These are phyloP conservation scores for Acrocephalus kingi DNA, from an alignment of 2,113 vertebrate genomes.

Conservation along the genomic window DNA sequence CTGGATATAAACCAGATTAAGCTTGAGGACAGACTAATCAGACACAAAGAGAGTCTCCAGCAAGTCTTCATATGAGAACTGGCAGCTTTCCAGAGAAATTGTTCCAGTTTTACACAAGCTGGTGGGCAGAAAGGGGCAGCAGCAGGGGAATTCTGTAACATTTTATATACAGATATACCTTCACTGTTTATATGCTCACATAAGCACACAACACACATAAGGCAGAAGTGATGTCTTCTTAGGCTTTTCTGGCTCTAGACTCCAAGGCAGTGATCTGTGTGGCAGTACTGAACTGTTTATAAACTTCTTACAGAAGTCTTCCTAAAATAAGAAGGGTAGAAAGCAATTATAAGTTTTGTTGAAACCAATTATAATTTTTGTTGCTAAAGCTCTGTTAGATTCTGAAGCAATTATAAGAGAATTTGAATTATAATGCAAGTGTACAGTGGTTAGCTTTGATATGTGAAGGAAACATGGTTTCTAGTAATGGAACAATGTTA, in stretches of 20 bases:
- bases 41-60: background rate
- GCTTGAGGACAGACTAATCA: background rate
- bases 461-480: background rate
- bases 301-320: background rate
- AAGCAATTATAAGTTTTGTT: slow-evolving; percentile 14
- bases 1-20: background rate
- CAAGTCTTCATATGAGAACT: background rate
- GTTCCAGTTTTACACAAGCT: background rate
- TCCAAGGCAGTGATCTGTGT: background rate
- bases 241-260: background rate
- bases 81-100: background rate
- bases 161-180: background rate
- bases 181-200: background rate
- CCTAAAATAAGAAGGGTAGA: background rate
- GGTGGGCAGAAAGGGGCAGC: background rate
- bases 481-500: background rate
- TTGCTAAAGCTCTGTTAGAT: background rate
- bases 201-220: background rate
- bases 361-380: slow-evolving; percentile 20
- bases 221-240: background rate
- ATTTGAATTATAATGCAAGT: background rate
- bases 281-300: background rate
- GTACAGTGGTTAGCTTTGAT: background rate
- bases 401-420: background rate
- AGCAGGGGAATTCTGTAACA: background rate